These are phyloP conservation scores for Typhlichthys eigenmanni DNA, from an alignment of 2,797 vertebrate genomes.

Conservation along the genomic window DNA sequence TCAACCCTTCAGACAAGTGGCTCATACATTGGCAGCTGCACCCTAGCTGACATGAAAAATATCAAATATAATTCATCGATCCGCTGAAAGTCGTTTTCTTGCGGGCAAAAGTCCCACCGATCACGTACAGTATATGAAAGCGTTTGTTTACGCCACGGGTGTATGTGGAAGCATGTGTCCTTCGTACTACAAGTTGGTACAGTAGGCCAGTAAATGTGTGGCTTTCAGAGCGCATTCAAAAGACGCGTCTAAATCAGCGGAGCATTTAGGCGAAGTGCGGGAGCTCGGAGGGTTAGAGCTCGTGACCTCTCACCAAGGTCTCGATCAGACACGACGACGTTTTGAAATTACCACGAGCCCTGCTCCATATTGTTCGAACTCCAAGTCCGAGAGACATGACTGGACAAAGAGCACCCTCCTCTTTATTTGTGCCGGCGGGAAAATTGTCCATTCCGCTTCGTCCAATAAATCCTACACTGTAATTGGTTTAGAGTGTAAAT, in stretches of 20 bases:
- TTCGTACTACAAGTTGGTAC: neutral
- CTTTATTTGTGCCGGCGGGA: no score
- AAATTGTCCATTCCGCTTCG: no score
- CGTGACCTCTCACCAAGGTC: no score
- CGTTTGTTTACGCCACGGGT: constrained; percentile 10
- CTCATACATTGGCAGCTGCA: constrained; percentile 34
- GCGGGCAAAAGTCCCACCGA: constrained; percentile 18
- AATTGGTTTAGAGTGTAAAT: no score
- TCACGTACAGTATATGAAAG: constrained; percentile 36
- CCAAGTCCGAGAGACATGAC: no score
- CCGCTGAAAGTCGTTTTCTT: constrained; percentile 43
- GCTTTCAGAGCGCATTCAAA: neutral
- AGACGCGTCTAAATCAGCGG: neutral
- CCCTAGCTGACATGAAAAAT: constrained; percentile 53
- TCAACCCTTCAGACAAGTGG: constrained; percentile 62
- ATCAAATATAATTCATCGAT: constrained; percentile 55
- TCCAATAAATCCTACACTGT: no score
- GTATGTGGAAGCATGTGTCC: neutral
- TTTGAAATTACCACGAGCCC: no score
- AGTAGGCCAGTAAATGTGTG: neutral
- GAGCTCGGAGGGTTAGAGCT: neutral
- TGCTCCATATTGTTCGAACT: no score
- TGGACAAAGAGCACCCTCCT: no score
- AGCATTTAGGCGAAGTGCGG: neutral
- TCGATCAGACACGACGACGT: no score